phyloP scores from a whole-genome alignment of 2,113 vertebrate species.

The Upupa epops region DNA sequence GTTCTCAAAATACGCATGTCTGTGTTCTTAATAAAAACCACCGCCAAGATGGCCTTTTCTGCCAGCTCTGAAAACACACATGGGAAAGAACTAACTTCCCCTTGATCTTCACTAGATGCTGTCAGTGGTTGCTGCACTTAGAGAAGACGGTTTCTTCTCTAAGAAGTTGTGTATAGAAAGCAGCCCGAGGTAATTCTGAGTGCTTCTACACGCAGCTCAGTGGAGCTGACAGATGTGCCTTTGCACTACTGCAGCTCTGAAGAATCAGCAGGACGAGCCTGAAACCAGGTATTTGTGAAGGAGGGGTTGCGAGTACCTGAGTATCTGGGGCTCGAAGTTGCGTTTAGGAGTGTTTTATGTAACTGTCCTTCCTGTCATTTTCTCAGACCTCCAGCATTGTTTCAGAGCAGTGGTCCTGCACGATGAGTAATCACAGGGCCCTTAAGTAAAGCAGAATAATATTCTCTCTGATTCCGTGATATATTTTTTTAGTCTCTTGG shows the following conservation, averaged over 20 bases:
- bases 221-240: neutral
- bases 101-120: neutral
- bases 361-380: slow-evolving; percentile 6
- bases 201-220: neutral
- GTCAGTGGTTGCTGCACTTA: neutral
- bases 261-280: neutral
- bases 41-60: neutral
- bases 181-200: neutral
- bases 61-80: neutral
- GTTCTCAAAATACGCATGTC: neutral
- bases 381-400: neutral
- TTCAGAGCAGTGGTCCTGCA: neutral
- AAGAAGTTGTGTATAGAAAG: neutral
- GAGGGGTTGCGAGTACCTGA: neutral
- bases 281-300: neutral
- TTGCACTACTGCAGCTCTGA: slow-evolving; percentile 1
- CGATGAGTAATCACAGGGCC: neutral
- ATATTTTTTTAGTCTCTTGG: neutral
- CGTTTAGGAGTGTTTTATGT: neutral
- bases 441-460: slow-evolving; percentile 3
- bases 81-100: neutral
- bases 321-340: neutral
- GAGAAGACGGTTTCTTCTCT: neutral
- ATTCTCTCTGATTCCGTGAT: neutral
- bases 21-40: neutral